phyloP scores from a whole-genome alignment of 2,113 vertebrate genomes.

The Cettia cetti region DNA sequence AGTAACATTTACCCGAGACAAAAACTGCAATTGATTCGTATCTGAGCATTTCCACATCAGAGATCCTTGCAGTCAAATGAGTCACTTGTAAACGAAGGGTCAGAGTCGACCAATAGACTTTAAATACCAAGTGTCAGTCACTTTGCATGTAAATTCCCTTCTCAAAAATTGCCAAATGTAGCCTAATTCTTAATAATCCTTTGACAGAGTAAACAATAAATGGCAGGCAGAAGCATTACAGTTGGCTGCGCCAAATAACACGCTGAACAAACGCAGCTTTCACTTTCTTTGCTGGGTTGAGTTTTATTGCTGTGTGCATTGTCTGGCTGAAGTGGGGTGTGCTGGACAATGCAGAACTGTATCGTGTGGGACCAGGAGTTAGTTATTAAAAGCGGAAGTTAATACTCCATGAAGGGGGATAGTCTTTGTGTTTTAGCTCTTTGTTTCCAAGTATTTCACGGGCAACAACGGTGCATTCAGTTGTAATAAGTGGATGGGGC shows the following conservation, averaged over 20 bases:
- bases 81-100: constrained; percentile 53
- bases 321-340: constrained; percentile 35
- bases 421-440: constrained; percentile 18
- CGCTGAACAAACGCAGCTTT: constrained; percentile 63
- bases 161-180: constrained; percentile 29
- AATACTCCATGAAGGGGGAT: not conserved
- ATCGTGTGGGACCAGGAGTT: not conserved
- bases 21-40: constrained; percentile 62
- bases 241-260: constrained; percentile 54
- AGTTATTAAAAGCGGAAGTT: constrained; percentile 39
- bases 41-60: constrained; percentile 58
- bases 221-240: constrained; percentile 48
- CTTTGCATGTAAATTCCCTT: constrained; percentile 30
- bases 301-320: constrained; percentile 58
- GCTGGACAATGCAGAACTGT: constrained; percentile 13
- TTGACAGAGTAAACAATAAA: constrained; percentile 54
- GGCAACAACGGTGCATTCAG: constrained; percentile 29
- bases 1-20: constrained; percentile 54
- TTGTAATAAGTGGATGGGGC: constrained; percentile 41
- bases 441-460: not conserved
- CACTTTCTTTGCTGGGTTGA: constrained; percentile 56
- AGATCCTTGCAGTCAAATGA: constrained; percentile 57
- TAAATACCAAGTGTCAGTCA: constrained; percentile 57
- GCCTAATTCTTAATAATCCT: constrained; percentile 60
- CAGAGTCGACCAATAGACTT: constrained; percentile 49